Conservation (phyloP, 23 tunicate species). For the Clavelina lepadiformis region DNA sequence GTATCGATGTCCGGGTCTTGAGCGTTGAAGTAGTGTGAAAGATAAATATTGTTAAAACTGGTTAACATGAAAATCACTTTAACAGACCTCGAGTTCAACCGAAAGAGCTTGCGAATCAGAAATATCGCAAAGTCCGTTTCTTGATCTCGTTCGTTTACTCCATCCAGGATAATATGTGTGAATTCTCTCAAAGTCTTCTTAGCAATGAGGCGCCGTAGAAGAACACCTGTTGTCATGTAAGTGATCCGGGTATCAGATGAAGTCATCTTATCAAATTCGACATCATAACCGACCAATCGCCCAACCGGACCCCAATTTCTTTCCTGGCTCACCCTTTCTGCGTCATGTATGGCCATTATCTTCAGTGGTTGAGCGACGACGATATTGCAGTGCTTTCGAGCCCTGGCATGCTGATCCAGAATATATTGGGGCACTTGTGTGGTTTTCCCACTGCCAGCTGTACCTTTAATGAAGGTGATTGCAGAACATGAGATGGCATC, state of each 20-base stretch:
- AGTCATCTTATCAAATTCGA: constrained; percentile 77
- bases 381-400: constrained; percentile 59
- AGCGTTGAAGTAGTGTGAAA: constrained; percentile 57
- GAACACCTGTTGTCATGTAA: constrained; percentile 84
- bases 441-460: constrained; percentile 98
- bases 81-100: constrained; percentile 58
- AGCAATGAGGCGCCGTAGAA: constrained; percentile 56
- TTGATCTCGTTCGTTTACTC: constrained; percentile 92
- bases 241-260: constrained; percentile 83
- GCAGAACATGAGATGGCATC: constrained; percentile 9
- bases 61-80: constrained; percentile 96
- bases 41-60: constrained; percentile 41
- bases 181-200: constrained; percentile 49
- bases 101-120: constrained; percentile 55
- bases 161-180: constrained; percentile 95
- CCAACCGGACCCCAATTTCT: constrained; percentile 85
- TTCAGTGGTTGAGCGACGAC: constrained; percentile 88
- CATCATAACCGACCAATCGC: constrained; percentile 90
- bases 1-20: too few relatives aligned
- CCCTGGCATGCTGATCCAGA: constrained; percentile 54
- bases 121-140: constrained; percentile 90
- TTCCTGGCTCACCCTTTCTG: constrained; percentile 76
- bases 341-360: constrained; percentile 76
- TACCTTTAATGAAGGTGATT: constrained; percentile 86
- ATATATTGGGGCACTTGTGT: constrained; percentile 97